Base-by-base conservation (phyloP, 2,113 vertebrate species). In the Ammospiza caudacuta region DNA sequence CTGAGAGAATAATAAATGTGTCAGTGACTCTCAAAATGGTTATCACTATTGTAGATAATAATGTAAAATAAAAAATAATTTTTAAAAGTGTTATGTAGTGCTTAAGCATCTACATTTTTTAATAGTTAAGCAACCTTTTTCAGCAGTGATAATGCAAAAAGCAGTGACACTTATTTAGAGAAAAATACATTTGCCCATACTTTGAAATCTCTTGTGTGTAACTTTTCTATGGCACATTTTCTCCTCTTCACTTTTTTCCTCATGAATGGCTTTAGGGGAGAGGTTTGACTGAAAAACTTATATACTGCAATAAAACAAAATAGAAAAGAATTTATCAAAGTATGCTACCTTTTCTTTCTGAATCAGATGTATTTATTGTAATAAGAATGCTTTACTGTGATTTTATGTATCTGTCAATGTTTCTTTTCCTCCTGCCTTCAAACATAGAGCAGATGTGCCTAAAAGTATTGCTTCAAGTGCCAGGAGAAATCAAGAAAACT, bases 1-100 rank as follows among this genome's bases (percentile, higher is more conserved):
- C 73, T 95, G n/a, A 89, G 76, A 88, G 43, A 95, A 94, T 84
- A 89, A 95, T 90, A 94, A 94, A 94, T 89, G 59, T 35, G 83
- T 58, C 39, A 54, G 15, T 77, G 57, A 84, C n/a, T 82, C 51
- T 85, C 84, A 91, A 44, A 74, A 86, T 86, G 25, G 28, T 78
- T 52, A 87, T 66, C 49, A 63, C 12, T 81, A 63, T 17, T 52
- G 43, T 49, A 83, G n/a, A 89, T 79, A 87, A 67, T 62, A 80
- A 77, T 70, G 75, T 59, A 92, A 66, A 94, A 58, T 57, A 69
- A 96, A 63, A 91, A 57, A 58, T 44, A 58, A 49, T 84, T 66
- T 11, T 61, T 1, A 46, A 78, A 89, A 94, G 16, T 22, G 47
- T 11, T 39, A 49, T 67, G n/a, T 35, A 35, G 35, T 90, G 21